Evolutionary conservation across 37 sponge, comb jelly and placozoan genomes (phyloP).

Genomic region (Aplysina aerophoba): DNA sequence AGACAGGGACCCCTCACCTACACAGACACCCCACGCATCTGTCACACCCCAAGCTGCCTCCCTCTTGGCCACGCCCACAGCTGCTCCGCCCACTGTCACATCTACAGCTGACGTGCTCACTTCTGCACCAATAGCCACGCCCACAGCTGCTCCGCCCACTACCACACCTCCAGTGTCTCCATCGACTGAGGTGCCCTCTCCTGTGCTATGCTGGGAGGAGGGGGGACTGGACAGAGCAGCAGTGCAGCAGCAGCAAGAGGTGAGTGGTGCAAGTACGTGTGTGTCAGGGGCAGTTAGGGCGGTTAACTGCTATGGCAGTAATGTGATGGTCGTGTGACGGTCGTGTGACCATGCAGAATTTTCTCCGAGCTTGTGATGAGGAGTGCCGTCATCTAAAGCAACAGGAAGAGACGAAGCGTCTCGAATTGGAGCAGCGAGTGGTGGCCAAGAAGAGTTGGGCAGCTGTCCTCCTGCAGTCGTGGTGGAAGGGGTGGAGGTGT

Average conservation of each 20-base stretch:
- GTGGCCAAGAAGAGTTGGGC: neutral
- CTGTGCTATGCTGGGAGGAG: too few species aligned
- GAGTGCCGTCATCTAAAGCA: neutral
- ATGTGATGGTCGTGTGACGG: neutral
- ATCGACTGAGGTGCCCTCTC: too few species aligned
- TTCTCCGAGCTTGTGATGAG: neutral
- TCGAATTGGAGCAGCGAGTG: neutral
- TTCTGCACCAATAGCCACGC: too few species aligned
- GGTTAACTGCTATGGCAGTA: neutral
- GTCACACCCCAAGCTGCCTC: neutral
- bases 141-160: too few species aligned
- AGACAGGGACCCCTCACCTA: neutral
- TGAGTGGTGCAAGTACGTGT: too few species aligned
- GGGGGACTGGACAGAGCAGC: too few species aligned
- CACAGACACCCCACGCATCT: neutral
- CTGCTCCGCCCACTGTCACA: slow-evolving; percentile 3
- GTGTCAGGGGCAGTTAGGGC: neutral
- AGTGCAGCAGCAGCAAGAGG: too few species aligned
- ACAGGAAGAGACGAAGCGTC: neutral
- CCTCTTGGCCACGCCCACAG: neutral
- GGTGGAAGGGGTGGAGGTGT: slow-evolving; percentile 34
- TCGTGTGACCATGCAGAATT: neutral
- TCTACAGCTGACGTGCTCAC: neutral
- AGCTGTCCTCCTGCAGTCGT: slow-evolving; percentile 26
- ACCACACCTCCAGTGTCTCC: too few species aligned